Percentiles rank a stretch among this genome's conserved stretches.
Evolutionary conservation across 2,797 vertebrate species (phyloP).

Genomic region (Malacoctenus gilli): DNA sequence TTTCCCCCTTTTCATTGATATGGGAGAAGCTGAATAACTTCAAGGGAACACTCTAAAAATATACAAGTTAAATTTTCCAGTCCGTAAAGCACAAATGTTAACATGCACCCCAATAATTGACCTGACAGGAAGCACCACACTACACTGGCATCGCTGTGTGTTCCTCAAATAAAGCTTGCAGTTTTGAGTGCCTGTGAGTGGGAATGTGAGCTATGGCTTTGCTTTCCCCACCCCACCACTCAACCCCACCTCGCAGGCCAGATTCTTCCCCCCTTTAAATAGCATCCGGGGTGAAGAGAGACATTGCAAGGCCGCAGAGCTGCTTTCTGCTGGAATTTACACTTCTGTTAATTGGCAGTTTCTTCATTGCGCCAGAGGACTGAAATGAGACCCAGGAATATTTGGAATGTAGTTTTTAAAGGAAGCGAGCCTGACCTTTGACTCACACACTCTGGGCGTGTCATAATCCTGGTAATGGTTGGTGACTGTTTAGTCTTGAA

Average conservation of each 20-base stretch:
- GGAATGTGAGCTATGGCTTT: conserved; percentile 54
- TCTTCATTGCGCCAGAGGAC: conserved; percentile 31
- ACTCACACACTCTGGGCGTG: conserved; percentile 6
- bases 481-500: too few relatives aligned
- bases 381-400: conserved; percentile 18
- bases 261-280: conserved; percentile 61
- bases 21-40: too few relatives aligned
- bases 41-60: too few relatives aligned
- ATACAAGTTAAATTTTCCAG: too few relatives aligned
- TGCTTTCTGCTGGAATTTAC: conserved; percentile 60
- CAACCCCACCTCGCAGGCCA: conserved; percentile 37
- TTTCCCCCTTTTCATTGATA: too few relatives aligned
- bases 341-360: conserved; percentile 51
- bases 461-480: conserved; percentile 5
- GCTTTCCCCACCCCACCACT: too few relatives aligned
- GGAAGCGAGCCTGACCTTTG: conserved; percentile 22
- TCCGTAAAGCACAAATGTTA: background rate
- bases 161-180: conserved; percentile 52
- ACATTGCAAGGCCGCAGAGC: conserved; percentile 19
- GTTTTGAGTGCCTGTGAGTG: too few relatives aligned
- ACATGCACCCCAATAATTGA: background rate
- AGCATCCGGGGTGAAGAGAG: conserved; percentile 61
- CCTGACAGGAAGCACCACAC: conserved; percentile 22
- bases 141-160: conserved; percentile 31
- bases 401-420: conserved; percentile 38